These are phyloP conservation scores for Trichogramma evanescens DNA, from an alignment of 2,888 invertebrate species.

Conservation along the genomic window DNA sequence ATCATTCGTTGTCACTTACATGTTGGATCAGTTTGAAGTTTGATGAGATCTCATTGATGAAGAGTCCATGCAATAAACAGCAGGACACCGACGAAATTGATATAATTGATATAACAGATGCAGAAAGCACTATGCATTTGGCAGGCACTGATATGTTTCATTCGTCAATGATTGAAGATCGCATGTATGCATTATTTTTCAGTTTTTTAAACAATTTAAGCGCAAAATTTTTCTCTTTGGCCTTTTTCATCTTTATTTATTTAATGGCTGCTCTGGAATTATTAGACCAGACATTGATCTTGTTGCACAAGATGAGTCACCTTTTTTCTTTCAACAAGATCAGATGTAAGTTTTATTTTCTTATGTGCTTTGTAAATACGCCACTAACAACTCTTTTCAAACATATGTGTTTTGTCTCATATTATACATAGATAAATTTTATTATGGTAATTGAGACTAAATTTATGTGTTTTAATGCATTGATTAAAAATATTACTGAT, in stretches of 20 bases:
- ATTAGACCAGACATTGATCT: slow-evolving; percentile 41
- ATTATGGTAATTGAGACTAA: too few species aligned
- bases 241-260: slow-evolving; percentile 28
- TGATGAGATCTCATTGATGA: slow-evolving; percentile 20
- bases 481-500: background rate
- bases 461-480: too few species aligned
- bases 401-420: too few species aligned
- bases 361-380: slow-evolving; percentile 14
- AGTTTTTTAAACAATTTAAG: slow-evolving; percentile 26
- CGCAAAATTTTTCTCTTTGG: slow-evolving; percentile 22
- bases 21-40: slow-evolving; percentile 33
- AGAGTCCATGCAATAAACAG: slow-evolving; percentile 6
- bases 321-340: slow-evolving; percentile 28
- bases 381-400: slow-evolving; percentile 2
- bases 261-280: slow-evolving; percentile 34
- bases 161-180: slow-evolving; percentile 42
- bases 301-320: slow-evolving; percentile 35
- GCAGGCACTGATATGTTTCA: slow-evolving; percentile 33
- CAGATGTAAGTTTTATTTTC: slow-evolving; percentile 36
- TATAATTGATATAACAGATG: slow-evolving; percentile 21
- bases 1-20: slow-evolving; percentile 27
- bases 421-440: too few species aligned
- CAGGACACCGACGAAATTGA: background rate
- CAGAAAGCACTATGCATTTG: slow-evolving; percentile 29
- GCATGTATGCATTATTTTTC: slow-evolving; percentile 44